Percentiles rank a stretch among this genome's conserved stretches.
These are phyloP conservation scores for Apis mellifera DNA, from an alignment of 1,140 invertebrate genomes.

Conservation along the genomic window DNA sequence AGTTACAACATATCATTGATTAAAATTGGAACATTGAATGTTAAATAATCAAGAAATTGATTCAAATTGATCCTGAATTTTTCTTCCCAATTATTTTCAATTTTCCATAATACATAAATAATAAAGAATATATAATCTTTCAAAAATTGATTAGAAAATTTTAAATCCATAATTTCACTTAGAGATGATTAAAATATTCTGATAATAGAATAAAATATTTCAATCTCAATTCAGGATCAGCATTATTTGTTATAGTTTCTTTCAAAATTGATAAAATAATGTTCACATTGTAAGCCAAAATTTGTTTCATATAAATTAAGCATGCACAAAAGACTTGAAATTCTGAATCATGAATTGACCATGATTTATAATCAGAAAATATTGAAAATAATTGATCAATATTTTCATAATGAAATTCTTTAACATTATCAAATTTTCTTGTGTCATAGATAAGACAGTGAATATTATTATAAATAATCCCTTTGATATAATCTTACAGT, in stretches of 20 bases:
- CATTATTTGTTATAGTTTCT: constrained; percentile 82
- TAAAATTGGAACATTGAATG: no score
- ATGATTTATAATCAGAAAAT: constrained; percentile 65
- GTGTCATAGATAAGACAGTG: constrained; percentile 78
- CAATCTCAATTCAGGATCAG: constrained; percentile 84
- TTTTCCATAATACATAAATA: no score
- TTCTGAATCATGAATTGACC: constrained; percentile 72
- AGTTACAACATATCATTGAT: no score
- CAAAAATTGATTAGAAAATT: constrained; percentile 21
- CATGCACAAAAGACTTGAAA: constrained; percentile 74
- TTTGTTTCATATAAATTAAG: constrained; percentile 64
- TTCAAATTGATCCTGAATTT: no score
- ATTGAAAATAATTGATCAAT: constrained; percentile 56
- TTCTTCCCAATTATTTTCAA: no score
- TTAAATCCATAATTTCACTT: constrained; percentile 6
- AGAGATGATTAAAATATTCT: constrained; percentile 79
- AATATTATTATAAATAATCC: constrained; percentile 81
- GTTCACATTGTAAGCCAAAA: constrained; percentile 74
- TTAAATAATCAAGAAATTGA: no score
- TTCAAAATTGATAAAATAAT: constrained; percentile 81
- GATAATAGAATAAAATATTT: constrained; percentile 86
- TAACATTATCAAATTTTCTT: constrained; percentile 45
- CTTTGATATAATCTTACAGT: constrained; percentile 73
- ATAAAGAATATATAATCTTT: constrained; percentile 84
- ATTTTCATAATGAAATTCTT: constrained; percentile 66